Evolutionary conservation across 2,888 invertebrate genomes (phyloP), one percentile per base, ranked within the genome.

Genomic region (Chloromyia formosa): DNA sequence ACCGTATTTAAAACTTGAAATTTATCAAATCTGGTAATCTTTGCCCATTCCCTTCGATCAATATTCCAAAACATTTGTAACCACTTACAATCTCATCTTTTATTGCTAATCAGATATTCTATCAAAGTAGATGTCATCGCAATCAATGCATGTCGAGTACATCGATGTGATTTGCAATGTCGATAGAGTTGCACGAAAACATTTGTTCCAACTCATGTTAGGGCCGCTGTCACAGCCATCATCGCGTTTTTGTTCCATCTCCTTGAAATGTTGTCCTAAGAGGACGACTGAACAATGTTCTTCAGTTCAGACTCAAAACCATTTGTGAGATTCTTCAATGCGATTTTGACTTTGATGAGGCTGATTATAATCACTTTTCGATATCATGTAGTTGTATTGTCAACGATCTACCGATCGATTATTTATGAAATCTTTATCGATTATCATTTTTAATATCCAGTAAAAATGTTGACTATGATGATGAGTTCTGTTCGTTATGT

Each of bases 361-460:
- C 22, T 42, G 58, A 42, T 58, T 56, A 42, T 58, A 20, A 49
- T 73, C 53, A 62, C 45, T 49, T 61, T 60, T 49, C 61, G 27
- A 61, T 73, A 60, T 73, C 61, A 56, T 45, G 45, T 23, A 61
- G 58, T 61, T 27, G 42, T 73, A 9, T 58, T 72, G 73, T 73
- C 60, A 73, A 35, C 73, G 61, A 74, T 54, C 74, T 56, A 23
- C 64, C 54, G 62, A 74, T 75, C 71, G 75, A 75, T 77, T 35
- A 77, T 77, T 77, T 77, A 77, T 77, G 73, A 77, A 77, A 77
- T 77, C 81, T 83, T 83, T 83, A 84, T 84, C 84, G 84, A 84
- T 84, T 84, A 84, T 84, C 83, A 84, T 84, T 84, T 84, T 84
- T 84, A 84, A 84, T 84, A 84, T 84, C 84, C 83, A 82, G 77